phyloP scores from a whole-genome alignment of 2,797 vertebrate species.

The Sciaenops ocellatus region DNA sequence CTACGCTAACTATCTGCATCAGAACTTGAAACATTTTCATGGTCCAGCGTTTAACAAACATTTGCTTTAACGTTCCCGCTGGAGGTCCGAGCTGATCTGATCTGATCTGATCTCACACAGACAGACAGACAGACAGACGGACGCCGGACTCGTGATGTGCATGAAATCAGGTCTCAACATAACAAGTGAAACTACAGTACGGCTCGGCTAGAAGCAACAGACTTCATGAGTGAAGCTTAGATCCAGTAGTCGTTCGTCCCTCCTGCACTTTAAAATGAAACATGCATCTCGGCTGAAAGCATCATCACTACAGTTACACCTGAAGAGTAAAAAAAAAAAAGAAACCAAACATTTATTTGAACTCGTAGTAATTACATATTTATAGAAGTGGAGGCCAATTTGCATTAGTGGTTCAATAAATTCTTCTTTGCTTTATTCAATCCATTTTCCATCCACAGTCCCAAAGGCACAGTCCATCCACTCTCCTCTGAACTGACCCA shows the following conservation, averaged over 20 bases:
- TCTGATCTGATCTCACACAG: neutral
- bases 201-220: conserved; percentile 17
- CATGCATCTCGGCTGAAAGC: conserved; percentile 68
- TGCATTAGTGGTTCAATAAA: conserved; percentile 50
- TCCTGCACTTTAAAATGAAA: conserved; percentile 40
- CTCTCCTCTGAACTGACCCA: conserved; percentile 34
- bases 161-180: conserved; percentile 3
- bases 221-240: conserved; percentile 19
- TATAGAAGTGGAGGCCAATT: conserved; percentile 61
- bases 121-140: neutral
- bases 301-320: conserved; percentile 61
- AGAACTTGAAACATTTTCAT: conserved; percentile 14
- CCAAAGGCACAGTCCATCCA: conserved; percentile 49
- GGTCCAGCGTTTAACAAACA: neutral
- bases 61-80: neutral
- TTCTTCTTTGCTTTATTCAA: conserved; percentile 42
- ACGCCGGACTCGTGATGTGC: neutral
- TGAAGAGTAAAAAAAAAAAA: conserved; percentile 61
- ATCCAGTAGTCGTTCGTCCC: conserved; percentile 8
- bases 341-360: conserved; percentile 40
- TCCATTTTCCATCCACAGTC: conserved; percentile 31
- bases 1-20: conserved; percentile 39
- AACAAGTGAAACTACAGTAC: conserved; percentile 19
- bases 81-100: conserved; percentile 4
- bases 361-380: conserved; percentile 53